Evolutionary conservation across 1,140 invertebrate species (phyloP), one percentile per base, ranked within the genome.

Genomic region (Eulimnadia texana): DNA sequence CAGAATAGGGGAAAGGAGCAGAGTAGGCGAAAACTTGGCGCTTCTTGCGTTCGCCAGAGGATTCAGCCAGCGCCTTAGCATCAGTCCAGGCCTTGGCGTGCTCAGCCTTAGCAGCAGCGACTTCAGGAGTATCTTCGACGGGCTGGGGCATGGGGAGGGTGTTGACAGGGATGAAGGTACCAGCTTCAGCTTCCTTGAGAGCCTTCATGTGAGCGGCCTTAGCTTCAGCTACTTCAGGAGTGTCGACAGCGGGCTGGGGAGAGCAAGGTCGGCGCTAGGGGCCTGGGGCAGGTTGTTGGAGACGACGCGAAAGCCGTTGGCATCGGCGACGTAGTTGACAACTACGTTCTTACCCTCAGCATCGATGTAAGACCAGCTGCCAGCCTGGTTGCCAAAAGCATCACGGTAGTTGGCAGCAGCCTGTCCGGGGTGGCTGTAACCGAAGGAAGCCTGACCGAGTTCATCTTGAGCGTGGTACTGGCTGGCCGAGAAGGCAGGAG

Each of bases 341-440:
- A 63, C 52, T 50, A 71, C 64, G 56, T 69, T 63, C 22, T 71
- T 66, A 20, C 71, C 73, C 29, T 70, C 68, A 6, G 71, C 66
- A 63, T 68, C 69, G n/a, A 70, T 68, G 67, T 75, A 76, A 51
- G 69, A 68, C 61, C 73, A 76, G 25, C 67, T 64, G 59, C 74
- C 74, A 9, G 65, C 62, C 3, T 73, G 73, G 50, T 68, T 69
- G n/a, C 73, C 73, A 28, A 63, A 63, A 55, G 66, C 66, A 57
- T 64, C 68, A 23, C 70, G 61, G 27, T 24, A 62, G 24, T 61
- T 64, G 47, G 66, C 65, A 50, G 64, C 63, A 49, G 66, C 62
- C 59, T 68, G 67, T 13, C 67, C 66, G 27, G 67, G 67, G 19
- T 68, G 61, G 28, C 64, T 58, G 61, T 68, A 66, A 22, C 67